These are phyloP conservation scores for Cartodere bifasciata DNA, from an alignment of 2,888 invertebrate genomes.

Conservation along the genomic window DNA sequence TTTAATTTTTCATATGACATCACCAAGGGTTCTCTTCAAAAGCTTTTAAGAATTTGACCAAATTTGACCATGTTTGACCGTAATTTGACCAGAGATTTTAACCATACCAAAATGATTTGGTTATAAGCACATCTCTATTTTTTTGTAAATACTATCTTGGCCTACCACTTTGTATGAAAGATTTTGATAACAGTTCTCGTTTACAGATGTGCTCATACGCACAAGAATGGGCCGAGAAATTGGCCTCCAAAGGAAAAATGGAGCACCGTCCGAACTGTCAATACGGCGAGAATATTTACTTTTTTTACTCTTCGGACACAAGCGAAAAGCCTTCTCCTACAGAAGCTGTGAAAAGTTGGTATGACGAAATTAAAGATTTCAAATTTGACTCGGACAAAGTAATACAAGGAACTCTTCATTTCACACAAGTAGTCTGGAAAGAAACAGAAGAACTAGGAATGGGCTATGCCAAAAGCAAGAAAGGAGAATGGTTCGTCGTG, in stretches of 20 bases:
- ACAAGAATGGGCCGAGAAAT: slow-evolving; percentile 58
- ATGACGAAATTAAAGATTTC: slow-evolving; percentile 43
- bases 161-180: too few relatives aligned
- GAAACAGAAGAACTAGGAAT: slow-evolving; percentile 56
- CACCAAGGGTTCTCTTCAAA: too few relatives aligned
- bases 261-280: slow-evolving; percentile 50
- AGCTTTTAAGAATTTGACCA: too few relatives aligned
- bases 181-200: slow-evolving; percentile 8
- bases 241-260: slow-evolving; percentile 50
- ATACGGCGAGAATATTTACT: slow-evolving; percentile 50
- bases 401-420: slow-evolving; percentile 28
- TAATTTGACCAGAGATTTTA: too few relatives aligned
- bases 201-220: slow-evolving; percentile 46
- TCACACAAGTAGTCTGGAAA: slow-evolving; percentile 58
- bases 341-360: slow-evolving; percentile 46
- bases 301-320: slow-evolving; percentile 42
- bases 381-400: slow-evolving; percentile 44
- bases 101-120: too few relatives aligned
- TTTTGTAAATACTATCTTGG: too few relatives aligned
- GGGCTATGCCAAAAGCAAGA: slow-evolving; percentile 55
- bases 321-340: slow-evolving; percentile 38
- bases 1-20: too few relatives aligned
- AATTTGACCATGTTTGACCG: too few relatives aligned
- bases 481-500: slow-evolving; percentile 72
- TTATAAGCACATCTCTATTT: too few relatives aligned